Conservation (phyloP, 2,888 invertebrate genomes). For the Drosophila histrio region DNA sequence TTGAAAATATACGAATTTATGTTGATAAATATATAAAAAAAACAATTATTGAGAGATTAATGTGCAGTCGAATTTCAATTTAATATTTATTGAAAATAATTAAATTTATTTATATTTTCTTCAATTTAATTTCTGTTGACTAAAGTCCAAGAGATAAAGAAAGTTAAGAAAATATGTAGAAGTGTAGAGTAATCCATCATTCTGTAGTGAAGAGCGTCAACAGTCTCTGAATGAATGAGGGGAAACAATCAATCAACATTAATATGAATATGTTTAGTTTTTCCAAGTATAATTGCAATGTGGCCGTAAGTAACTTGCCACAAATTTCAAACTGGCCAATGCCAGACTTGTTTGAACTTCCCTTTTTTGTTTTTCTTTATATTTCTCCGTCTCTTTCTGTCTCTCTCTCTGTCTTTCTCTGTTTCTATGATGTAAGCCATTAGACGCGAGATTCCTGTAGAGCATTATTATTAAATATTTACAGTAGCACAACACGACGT, state of each 20-base stretch:
- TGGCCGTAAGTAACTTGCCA: neutral
- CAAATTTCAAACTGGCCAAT: neutral
- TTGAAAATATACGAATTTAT: no score
- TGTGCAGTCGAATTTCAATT: neutral
- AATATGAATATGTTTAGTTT: constrained; percentile 1
- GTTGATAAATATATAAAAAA: no score
- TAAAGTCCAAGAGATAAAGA: neutral
- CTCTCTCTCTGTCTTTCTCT: neutral
- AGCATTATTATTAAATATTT: constrained; percentile 50
- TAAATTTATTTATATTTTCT: neutral
- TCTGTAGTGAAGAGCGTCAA: neutral
- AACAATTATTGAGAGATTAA: neutral
- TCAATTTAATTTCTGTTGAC: neutral
- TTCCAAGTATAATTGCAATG: constrained; percentile 9
- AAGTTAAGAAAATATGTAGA: neutral
- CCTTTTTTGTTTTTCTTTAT: neutral
- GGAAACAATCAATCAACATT: neutral
- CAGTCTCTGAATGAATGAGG: neutral
- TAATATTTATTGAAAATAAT: neutral
- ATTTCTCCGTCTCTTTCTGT: neutral
- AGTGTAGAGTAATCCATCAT: neutral
- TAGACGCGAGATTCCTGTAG: constrained; percentile 32
- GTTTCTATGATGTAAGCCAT: constrained; percentile 33
- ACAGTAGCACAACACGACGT: constrained; percentile 34
- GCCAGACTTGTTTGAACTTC: neutral